Conservation (phyloP, 1,140 invertebrate genomes). For the Dendrolimus kikuchii region DNA sequence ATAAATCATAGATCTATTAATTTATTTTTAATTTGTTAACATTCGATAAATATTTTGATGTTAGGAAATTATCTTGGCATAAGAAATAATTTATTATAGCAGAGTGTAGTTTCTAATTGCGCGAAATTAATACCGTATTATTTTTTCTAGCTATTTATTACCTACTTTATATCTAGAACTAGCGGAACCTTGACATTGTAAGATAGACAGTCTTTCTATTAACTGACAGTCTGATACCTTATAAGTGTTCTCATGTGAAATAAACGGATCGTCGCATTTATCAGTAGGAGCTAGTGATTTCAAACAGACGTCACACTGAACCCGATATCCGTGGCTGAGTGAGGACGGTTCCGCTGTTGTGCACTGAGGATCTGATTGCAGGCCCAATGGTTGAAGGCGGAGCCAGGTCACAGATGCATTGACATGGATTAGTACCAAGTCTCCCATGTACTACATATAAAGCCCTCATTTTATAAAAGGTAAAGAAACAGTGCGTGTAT, state of each 20-base stretch:
- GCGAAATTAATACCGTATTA: too few species aligned
- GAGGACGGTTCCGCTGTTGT: conserved; percentile 29
- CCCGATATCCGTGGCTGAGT: conserved; percentile 38
- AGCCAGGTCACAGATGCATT: conserved; percentile 21
- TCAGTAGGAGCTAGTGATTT: conserved; percentile 13
- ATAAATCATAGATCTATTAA: too few species aligned
- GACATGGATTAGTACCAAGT: conserved; percentile 15
- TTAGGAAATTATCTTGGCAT: too few species aligned
- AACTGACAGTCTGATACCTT: neutral
- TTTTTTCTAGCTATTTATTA: neutral
- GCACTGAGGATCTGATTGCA: conserved; percentile 37
- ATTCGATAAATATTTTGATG: too few species aligned
- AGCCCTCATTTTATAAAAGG: too few species aligned
- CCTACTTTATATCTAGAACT: neutral
- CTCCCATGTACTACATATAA: too few species aligned
- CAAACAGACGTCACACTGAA: conserved; percentile 12
- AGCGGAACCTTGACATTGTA: too few species aligned
- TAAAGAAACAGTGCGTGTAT: too few species aligned
- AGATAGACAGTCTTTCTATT: too few species aligned
- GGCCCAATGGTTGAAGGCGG: conserved; percentile 13
- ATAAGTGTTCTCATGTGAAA: conserved; percentile 14
- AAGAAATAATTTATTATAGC: too few species aligned
- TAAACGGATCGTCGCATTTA: conserved; percentile 4
- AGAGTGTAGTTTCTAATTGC: too few species aligned
- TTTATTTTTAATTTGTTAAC: too few species aligned